These are phyloP conservation scores for Stylophora pistillata DNA, from an alignment of 64 coral and sea anemone genomes.

Conservation along the genomic window DNA sequence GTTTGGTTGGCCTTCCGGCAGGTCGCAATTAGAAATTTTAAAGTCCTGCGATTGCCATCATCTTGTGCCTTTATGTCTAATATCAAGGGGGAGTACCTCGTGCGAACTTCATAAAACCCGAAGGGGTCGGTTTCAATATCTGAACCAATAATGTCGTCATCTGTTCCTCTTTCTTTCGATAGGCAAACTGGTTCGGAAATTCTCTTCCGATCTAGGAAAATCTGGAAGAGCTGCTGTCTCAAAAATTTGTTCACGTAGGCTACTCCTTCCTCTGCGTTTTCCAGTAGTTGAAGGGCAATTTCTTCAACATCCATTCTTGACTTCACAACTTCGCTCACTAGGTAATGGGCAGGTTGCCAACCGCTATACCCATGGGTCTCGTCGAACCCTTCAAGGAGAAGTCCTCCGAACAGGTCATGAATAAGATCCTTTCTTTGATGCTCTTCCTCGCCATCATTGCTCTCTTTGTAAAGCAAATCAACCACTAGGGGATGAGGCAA, in stretches of 20 bases:
- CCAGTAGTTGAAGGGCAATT: constrained; percentile 10
- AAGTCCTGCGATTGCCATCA: background rate
- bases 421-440: background rate
- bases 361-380: constrained; percentile 52
- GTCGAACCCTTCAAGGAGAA: constrained; percentile 47
- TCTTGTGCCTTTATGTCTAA: constrained; percentile 3
- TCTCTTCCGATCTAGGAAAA: constrained; percentile 33
- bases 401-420: constrained; percentile 62
- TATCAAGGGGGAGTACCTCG: constrained; percentile 54
- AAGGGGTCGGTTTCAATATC: constrained; percentile 28
- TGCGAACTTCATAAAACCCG: constrained; percentile 9
- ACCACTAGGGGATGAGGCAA: constrained; percentile 42
- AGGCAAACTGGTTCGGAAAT: constrained; percentile 8
- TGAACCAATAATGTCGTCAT: background rate
- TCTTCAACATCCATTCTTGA: background rate
- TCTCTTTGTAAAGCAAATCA: constrained; percentile 30
- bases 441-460: background rate
- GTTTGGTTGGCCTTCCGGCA: constrained; percentile 21
- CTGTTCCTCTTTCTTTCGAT: background rate
- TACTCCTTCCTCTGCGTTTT: background rate
- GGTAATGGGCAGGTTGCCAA: constrained; percentile 64
- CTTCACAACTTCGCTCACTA: constrained; percentile 60
- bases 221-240: constrained; percentile 32
- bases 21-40: constrained; percentile 2
- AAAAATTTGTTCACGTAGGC: constrained; percentile 52